Percentiles rank a stretch among this genome's conserved stretches.
These are phyloP conservation scores for Sebastolobus alascanus DNA, from an alignment of 2,797 vertebrate species.

Conservation along the genomic window DNA sequence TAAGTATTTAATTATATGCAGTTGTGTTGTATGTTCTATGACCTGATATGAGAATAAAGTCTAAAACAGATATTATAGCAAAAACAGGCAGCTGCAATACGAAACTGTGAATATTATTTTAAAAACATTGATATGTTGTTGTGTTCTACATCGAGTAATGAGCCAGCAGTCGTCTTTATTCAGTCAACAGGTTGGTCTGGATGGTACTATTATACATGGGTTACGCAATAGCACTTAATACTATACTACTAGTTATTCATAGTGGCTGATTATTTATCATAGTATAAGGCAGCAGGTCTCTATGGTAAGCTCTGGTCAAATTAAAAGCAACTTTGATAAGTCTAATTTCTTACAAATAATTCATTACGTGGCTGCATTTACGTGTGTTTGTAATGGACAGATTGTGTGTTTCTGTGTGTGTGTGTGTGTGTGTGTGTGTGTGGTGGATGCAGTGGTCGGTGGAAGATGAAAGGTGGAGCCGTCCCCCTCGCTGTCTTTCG, in stretches of 20 bases:
- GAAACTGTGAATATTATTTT: background rate
- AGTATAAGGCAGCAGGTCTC: constrained; percentile 34
- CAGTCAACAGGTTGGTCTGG: constrained; percentile 39
- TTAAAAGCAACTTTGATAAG: constrained; percentile 68
- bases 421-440: background rate
- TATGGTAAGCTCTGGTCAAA: constrained; percentile 44
- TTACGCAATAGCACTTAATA: constrained; percentile 31
- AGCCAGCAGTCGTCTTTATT: constrained; percentile 30
- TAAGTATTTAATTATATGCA: background rate
- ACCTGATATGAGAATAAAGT: background rate
- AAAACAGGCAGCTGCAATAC: constrained; percentile 1
- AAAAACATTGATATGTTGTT: background rate
- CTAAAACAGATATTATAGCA: background rate
- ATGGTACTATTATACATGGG: constrained; percentile 29
- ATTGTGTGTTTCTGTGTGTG: constrained; percentile 8
- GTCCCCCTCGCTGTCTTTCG: background rate
- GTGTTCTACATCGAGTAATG: background rate
- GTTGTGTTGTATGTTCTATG: background rate
- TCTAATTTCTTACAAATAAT: constrained; percentile 57
- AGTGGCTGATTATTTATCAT: too few relatives aligned
- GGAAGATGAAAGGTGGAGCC: constrained; percentile 60
- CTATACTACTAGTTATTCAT: background rate
- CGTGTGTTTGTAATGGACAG: constrained; percentile 9
- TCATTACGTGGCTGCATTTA: constrained; percentile 13
- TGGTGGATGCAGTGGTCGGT: constrained; percentile 21